Evolutionary conservation across 2,113 vertebrate genomes (phyloP).

Genomic region (Electrona antarctica): DNA sequence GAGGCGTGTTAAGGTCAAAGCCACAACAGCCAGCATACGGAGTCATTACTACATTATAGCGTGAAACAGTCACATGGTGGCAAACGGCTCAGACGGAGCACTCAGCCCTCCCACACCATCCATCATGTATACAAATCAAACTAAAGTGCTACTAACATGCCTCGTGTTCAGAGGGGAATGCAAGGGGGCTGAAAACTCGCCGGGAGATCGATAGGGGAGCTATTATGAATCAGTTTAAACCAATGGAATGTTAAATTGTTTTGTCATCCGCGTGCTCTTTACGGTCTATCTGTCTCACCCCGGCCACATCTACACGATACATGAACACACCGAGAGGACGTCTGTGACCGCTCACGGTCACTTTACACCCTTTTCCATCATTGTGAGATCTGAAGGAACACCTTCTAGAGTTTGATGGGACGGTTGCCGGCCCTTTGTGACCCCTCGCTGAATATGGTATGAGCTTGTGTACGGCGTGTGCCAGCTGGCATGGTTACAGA

Average conservation of each 20-base stretch:
- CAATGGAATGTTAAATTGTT: neutral
- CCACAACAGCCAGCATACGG: too few species aligned
- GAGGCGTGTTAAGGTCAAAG: too few species aligned
- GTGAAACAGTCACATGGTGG: neutral
- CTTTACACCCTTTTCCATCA: neutral
- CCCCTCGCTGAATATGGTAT: too few species aligned
- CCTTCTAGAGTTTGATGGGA: neutral
- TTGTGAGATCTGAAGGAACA: neutral
- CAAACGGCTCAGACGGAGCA: neutral
- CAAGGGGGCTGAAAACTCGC: neutral
- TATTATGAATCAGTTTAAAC: neutral
- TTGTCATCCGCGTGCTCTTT: neutral
- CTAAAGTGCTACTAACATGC: neutral
- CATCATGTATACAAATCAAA: neutral
- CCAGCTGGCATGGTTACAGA: neutral
- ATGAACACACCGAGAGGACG: neutral
- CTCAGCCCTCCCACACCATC: neutral
- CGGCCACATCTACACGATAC: too few species aligned
- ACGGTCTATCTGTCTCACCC: neutral
- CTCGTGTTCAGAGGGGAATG: neutral
- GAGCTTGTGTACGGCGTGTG: neutral
- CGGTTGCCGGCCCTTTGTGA: conserved; percentile 2
- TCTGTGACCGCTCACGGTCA: conserved; percentile 11
- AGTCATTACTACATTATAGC: too few species aligned
- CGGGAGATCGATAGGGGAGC: neutral